phyloP scores from a whole-genome alignment of 2,113 vertebrate genomes.

The Eonycteris spelaea region DNA sequence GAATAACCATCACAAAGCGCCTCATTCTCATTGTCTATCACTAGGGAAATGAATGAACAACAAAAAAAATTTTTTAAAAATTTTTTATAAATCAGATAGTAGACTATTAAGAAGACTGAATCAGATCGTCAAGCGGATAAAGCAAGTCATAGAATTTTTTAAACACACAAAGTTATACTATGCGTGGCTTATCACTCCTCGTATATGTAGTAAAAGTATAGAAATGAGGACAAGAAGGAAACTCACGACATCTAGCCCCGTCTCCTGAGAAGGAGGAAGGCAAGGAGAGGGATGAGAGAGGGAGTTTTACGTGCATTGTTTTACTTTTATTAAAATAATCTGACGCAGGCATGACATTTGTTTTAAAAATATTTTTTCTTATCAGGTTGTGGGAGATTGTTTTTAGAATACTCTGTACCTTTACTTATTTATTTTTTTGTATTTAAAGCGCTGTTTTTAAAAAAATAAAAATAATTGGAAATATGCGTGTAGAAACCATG shows the following conservation, averaged over 20 bases:
- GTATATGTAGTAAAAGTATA: fast-evolving
- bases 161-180: no score
- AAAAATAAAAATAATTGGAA: neutral
- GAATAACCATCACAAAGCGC: neutral
- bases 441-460: neutral
- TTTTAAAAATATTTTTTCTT: neutral
- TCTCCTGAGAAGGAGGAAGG: neutral
- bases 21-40: neutral
- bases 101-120: neutral
- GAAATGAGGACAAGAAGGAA: neutral
- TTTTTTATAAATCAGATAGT: fast-evolving
- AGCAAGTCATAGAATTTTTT: neutral
- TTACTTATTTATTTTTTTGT: neutral
- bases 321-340: neutral
- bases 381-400: neutral
- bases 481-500: neutral
- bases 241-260: fast-evolving
- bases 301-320: neutral
- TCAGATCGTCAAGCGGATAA: neutral
- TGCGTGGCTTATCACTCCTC: neutral
- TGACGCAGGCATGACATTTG: neutral
- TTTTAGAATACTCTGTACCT: neutral
- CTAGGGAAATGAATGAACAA: neutral
- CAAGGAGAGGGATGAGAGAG: fast-evolving
- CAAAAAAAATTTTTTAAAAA: no score